These are phyloP conservation scores for Rhea pennata DNA, from an alignment of 2,113 vertebrate species.

Conservation along the genomic window DNA sequence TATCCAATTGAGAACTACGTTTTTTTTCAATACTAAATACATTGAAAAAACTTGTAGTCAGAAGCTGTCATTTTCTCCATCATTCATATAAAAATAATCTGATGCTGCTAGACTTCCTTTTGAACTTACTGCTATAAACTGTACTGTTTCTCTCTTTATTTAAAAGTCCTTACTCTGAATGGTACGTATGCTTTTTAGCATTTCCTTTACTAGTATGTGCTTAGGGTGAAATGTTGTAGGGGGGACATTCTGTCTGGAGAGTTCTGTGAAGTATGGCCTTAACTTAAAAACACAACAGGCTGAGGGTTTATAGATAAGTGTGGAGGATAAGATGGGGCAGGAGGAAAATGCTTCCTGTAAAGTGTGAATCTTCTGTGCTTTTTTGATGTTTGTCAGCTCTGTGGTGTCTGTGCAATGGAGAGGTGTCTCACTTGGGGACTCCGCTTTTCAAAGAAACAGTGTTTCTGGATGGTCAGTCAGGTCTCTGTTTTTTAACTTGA, in stretches of 20 bases:
- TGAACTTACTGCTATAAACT: neutral
- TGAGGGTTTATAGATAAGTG: neutral
- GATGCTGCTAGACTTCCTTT: neutral
- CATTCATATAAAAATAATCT: neutral
- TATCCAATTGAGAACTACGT: neutral
- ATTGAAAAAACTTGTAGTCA: neutral
- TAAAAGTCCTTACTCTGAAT: neutral
- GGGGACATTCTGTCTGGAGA: neutral
- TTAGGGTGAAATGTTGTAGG: neutral
- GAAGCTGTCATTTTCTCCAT: neutral
- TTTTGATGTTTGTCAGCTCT: neutral
- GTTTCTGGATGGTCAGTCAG: neutral
- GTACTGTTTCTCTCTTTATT: neutral
- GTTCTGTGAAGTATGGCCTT: neutral
- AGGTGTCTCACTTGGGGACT: accelerated
- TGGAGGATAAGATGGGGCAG: neutral
- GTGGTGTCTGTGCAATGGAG: neutral
- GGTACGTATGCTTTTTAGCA: neutral
- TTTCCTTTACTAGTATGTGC: neutral
- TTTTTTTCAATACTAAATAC: neutral
- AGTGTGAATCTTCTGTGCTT: neutral
- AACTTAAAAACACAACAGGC: neutral
- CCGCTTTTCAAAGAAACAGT: neutral
- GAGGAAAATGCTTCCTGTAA: neutral
- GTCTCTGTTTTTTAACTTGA: neutral